Evolutionary conservation across 2,113 vertebrate species (phyloP).

Genomic region (Planiliza haematocheilus): DNA sequence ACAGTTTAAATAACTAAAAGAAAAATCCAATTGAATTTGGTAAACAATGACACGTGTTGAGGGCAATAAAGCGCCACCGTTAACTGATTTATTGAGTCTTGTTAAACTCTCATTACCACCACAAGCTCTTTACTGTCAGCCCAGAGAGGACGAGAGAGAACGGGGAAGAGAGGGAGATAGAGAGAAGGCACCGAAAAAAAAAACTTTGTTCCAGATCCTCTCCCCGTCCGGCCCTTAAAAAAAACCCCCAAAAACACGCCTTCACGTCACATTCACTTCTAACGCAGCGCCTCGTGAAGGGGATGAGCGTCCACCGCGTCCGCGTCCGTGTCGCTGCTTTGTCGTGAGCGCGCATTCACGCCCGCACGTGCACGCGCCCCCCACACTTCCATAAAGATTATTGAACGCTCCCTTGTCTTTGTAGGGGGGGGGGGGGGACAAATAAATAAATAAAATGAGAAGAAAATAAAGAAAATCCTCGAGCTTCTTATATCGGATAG

Average conservation of each 20-base stretch:
- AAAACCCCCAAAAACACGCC: conserved; percentile 22
- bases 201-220: conserved; percentile 60
- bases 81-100: conserved; percentile 87
- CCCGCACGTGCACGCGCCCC: not conserved
- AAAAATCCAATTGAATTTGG: not conserved
- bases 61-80: conserved; percentile 69
- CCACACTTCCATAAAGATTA: conserved; percentile 26
- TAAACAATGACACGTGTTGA: conserved; percentile 73
- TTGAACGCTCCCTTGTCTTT: not conserved
- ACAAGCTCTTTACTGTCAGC: conserved; percentile 69
- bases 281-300: conserved; percentile 34
- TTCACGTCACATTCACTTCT: conserved; percentile 31
- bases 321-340: conserved; percentile 12
- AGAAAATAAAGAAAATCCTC: conserved; percentile 36
- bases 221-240: conserved; percentile 16
- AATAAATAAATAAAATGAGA: conserved; percentile 12
- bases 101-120: conserved; percentile 87
- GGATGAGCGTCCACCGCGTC: conserved; percentile 54
- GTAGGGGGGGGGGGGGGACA: not conserved
- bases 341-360: conserved; percentile 8
- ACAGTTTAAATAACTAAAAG: no score
- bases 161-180: conserved; percentile 3
- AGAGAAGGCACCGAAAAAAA: not conserved
- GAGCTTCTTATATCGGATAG: conserved; percentile 54
- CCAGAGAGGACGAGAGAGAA: conserved; percentile 7